Conservation (phyloP, 1,140 invertebrate species). For the Habropoda laboriosa region DNA sequence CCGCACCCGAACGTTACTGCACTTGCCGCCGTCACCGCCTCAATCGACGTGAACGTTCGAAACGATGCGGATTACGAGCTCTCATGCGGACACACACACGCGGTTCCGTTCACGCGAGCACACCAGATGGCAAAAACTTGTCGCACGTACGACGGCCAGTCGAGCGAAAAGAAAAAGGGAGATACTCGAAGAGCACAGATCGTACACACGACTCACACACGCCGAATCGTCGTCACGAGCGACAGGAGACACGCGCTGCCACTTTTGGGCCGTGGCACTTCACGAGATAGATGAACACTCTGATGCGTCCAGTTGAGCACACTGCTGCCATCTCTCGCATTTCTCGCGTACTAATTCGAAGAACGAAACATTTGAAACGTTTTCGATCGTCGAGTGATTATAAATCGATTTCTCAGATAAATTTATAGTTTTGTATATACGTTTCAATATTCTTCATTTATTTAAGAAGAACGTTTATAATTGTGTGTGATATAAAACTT, state of each 20-base stretch:
- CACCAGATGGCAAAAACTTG: not conserved
- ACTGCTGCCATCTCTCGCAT: slow-evolving; percentile 34
- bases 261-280: slow-evolving; percentile 54
- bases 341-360: fast-evolving
- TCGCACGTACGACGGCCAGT: too few species aligned
- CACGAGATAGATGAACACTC: slow-evolving; percentile 19
- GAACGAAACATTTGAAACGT: fast-evolving
- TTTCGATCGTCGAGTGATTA: not conserved
- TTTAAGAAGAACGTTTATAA: not conserved
- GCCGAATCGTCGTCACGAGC: slow-evolving; percentile 37
- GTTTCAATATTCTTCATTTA: not conserved
- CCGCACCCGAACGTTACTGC: slow-evolving; percentile 38
- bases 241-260: slow-evolving; percentile 55
- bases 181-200: not conserved
- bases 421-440: not conserved
- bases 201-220: slow-evolving; percentile 31
- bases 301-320: not conserved
- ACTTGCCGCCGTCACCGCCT: slow-evolving; percentile 40
- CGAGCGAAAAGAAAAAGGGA: not conserved
- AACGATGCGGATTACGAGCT: slow-evolving; percentile 26
- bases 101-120: not conserved
- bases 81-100: slow-evolving; percentile 26
- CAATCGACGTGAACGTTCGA: slow-evolving; percentile 57
- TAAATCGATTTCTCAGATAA: not conserved
- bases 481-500: too few species aligned